Evolutionary conservation across 1,140 invertebrate genomes (phyloP), one percentile per base, ranked within the genome.

Genomic region (Brachionus rubens): DNA sequence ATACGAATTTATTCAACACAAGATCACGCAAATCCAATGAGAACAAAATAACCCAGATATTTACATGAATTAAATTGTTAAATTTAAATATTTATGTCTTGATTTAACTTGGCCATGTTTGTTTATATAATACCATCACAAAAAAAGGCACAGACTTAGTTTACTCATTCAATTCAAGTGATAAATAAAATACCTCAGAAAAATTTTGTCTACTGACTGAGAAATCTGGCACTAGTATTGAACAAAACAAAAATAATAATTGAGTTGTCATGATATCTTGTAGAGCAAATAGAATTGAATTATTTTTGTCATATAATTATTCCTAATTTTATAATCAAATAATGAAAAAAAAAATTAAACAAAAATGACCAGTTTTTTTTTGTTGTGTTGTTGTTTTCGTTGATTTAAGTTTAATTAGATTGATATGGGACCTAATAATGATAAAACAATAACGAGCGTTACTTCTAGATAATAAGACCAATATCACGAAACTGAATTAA

Each of bases 261-360:
- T 65, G 59, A 65, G 59, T 65, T 65, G 59, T 65, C 59, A 65
- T 65, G 59, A 65, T 65, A 65, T 65, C 33, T 65, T 65, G 36
- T 43, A 24, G 19, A 65, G 40, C 43, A 65, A 65, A 65, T 65
- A 65, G 33, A 43, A 43, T 65, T 43, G 16, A 36, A 36, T 36
- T 24, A 36, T 24, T 36, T 65, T 41, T 65, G 59, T 41, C 59
- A 65, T 36, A 65, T 65, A 65, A 65, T 65, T 65, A 65, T 59
- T 59, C 28, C 54, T 59, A 59, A 59, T 59, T 59, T 59, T 59
- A 59, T 59, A 59, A 36, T 16, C 36, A 59, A 59, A 59, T 59
- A 59, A 59, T 30, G 26, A 28, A 36, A 59, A 59, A 59, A 33
- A 33, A 59, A 59, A 59, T 30, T 33, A 36, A 33, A 33, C 28